Evolutionary conservation across 2,888 invertebrate species (phyloP), one percentile per base, ranked within the genome.

Genomic region (Petrolisthes cinctipes): DNA sequence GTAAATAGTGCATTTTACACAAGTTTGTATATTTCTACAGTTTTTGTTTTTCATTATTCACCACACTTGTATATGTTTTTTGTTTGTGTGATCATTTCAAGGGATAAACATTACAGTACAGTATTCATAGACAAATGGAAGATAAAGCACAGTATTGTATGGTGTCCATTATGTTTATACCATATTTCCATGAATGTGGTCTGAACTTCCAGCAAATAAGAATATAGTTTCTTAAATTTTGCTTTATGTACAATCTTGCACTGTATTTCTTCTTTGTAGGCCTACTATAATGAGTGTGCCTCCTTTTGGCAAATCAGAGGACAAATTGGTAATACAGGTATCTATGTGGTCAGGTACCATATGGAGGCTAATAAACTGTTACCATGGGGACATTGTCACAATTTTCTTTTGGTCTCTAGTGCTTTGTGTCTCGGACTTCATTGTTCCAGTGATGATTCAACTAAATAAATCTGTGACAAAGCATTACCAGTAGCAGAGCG

Each of bases 241-340:
- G 37, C 37, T 37, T 37, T 37, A 37, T 37, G 37, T 37, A 37
- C 37, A 57, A 75, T 7, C 83, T 75, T 57, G 20, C 82, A 85
- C 71, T 71, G 20, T 71, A 83, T 87, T 87, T 66, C 82, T 82
- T 78, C 23, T 53, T 57, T 68, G 82, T 82, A 66, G 73, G 75
- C 71, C 83, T 79, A 68, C 79, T 83, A 76, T 86, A 61, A 68
- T 86, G 82, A 79, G 80, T 86, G 86, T 86, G 86, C 86, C 86
- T 75, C 86, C 86, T 82, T 75, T 37, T 57, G 86, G 86, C 86
- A 86, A 76, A 56, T 81, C 68, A 73, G 86, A 87, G 86, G 86
- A 87, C 86, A 87, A 87, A 87, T 87, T 87, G 86, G 86, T 87
- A 87, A 86, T 86, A 14, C 57, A 68, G 37, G 37, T n/a, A 78